phyloP scores from a whole-genome alignment of 1,140 invertebrate genomes.

The Ceratosolen solmsi region DNA sequence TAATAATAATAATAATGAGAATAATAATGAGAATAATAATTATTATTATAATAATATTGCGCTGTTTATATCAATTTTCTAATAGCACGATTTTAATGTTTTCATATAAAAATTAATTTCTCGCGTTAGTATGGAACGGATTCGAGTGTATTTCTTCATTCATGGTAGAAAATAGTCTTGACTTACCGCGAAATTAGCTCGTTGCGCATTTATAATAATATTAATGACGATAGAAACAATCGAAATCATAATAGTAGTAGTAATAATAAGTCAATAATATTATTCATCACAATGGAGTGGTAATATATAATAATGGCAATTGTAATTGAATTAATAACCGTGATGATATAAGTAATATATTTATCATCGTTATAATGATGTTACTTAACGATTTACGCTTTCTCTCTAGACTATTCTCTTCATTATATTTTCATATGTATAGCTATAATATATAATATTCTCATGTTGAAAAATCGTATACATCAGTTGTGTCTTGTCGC shows the following conservation, averaged over 20 bases:
- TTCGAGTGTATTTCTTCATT: slow-evolving; percentile 46
- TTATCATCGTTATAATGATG: slow-evolving; percentile 69
- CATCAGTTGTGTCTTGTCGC: slow-evolving; percentile 71
- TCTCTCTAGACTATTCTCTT: slow-evolving; percentile 68
- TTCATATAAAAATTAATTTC: slow-evolving; percentile 52
- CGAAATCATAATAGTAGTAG: slow-evolving; percentile 44
- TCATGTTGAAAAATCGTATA: slow-evolving; percentile 75
- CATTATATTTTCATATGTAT: slow-evolving; percentile 69
- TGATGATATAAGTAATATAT: slow-evolving; percentile 65
- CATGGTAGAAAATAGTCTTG: slow-evolving; percentile 50
- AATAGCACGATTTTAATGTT: slow-evolving; percentile 45
- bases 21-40: slow-evolving; percentile 47
- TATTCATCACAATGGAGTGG: slow-evolving; percentile 52
- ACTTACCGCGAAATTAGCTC: slow-evolving; percentile 46
- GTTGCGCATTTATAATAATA: slow-evolving; percentile 46
- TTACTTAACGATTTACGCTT: slow-evolving; percentile 65
- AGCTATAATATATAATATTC: slow-evolving; percentile 74
- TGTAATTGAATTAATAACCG: slow-evolving; percentile 61
- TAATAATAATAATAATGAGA: slow-evolving; percentile 50
- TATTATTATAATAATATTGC: slow-evolving; percentile 56
- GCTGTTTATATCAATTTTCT: slow-evolving; percentile 42
- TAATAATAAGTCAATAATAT: slow-evolving; percentile 53
- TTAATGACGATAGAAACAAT: slow-evolving; percentile 51
- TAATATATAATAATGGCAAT: slow-evolving; percentile 57
- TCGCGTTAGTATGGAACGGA: slow-evolving; percentile 49